phyloP scores from a whole-genome alignment of 1,140 invertebrate species.

The Leptinotarsa texana region DNA sequence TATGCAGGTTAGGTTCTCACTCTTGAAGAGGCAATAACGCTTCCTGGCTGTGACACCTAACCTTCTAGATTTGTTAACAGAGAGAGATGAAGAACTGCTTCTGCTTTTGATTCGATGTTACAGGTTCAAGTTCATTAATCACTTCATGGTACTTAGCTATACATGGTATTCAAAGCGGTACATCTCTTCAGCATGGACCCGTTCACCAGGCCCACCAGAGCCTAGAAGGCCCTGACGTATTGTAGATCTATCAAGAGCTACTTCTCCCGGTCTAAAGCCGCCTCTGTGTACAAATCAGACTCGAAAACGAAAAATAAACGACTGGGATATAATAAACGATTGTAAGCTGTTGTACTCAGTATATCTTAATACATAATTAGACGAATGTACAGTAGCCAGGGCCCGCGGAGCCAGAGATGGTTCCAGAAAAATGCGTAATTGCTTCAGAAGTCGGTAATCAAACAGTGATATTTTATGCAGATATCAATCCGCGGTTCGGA shows the following conservation, averaged over 20 bases:
- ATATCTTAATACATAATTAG: constrained; percentile 44
- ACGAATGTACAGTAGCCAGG: constrained; percentile 36
- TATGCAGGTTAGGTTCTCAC: background rate
- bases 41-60: background rate
- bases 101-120: background rate
- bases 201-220: background rate
- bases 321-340: constrained; percentile 37
- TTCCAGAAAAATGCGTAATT: constrained; percentile 42
- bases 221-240: too few species aligned
- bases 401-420: constrained; percentile 29
- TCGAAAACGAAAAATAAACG: constrained; percentile 6
- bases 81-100: too few species aligned
- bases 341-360: constrained; percentile 33
- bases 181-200: too few species aligned
- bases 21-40: background rate
- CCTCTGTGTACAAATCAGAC: background rate
- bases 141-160: background rate
- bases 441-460: constrained; percentile 43
- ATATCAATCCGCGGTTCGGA: constrained; percentile 41
- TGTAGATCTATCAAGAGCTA: background rate
- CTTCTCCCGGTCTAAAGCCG: background rate
- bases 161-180: too few species aligned
- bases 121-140: background rate
- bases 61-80: background rate
- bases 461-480: constrained; percentile 45